Evolutionary conservation across 2,113 vertebrate genomes (phyloP).

Genomic region (Equus przewalskii): DNA sequence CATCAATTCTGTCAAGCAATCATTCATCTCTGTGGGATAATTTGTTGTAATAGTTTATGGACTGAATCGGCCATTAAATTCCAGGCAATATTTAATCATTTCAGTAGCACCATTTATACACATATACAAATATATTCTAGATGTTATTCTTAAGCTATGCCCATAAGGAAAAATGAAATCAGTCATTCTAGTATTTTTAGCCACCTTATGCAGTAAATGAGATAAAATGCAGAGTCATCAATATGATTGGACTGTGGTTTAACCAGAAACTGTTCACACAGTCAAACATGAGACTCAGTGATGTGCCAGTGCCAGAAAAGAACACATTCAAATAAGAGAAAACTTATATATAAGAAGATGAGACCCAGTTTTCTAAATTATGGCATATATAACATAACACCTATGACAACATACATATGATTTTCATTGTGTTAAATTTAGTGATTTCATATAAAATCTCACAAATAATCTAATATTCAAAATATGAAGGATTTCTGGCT

Average conservation of each 20-base stretch:
- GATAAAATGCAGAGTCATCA: not conserved
- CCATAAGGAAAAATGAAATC: not conserved
- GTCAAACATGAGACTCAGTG: not conserved
- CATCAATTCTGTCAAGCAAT: not conserved
- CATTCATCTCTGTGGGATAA: not conserved
- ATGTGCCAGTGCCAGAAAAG: not conserved
- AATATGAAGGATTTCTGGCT: not conserved
- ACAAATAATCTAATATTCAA: constrained; percentile 21
- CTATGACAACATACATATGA: not conserved
- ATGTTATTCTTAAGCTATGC: not conserved
- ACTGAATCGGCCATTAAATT: constrained; percentile 25
- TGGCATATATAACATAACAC: not conserved
- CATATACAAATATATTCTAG: not conserved
- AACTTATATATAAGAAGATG: not conserved
- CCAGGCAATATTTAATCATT: not conserved
- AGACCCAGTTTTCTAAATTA: not conserved
- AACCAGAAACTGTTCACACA: not conserved
- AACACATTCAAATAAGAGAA: not conserved
- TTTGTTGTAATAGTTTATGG: not conserved
- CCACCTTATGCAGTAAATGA: not conserved
- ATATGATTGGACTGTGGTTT: not conserved
- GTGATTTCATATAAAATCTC: not conserved
- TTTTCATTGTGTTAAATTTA: not conserved
- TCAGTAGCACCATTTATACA: not conserved
- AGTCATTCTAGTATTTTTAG: not conserved